Conservation (phyloP, 2,888 invertebrate species). For the Drosophila subsilvestris region DNA sequence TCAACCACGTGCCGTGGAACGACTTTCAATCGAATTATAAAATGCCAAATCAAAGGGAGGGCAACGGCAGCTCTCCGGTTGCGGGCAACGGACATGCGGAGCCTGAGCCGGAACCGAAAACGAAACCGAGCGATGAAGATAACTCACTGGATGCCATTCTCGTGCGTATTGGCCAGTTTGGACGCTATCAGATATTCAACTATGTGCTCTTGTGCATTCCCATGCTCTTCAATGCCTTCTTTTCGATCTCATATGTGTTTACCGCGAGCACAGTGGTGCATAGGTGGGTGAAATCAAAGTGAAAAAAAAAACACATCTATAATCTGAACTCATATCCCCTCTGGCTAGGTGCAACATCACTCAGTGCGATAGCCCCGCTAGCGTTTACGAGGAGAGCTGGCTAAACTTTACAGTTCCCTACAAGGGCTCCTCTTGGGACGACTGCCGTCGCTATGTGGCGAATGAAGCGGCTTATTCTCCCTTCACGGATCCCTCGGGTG, state of each 20-base stretch:
- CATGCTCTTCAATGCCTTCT: conserved; percentile 87
- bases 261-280: conserved; percentile 88
- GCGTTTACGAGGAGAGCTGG: conserved; percentile 84
- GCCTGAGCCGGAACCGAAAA: conserved; percentile 8
- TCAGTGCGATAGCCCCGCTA: conserved; percentile 81
- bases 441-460: conserved; percentile 65
- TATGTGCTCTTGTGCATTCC: conserved; percentile 87
- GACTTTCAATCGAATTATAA: background rate
- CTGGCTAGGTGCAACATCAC: conserved; percentile 81
- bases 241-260: conserved; percentile 88
- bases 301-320: background rate
- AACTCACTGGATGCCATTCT: conserved; percentile 75
- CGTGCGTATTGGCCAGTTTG: conserved; percentile 86
- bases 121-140: conserved; percentile 52
- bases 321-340: background rate
- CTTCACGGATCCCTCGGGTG: conserved; percentile 46
- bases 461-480: background rate
- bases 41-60: conserved; percentile 31
- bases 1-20: conserved; percentile 56
- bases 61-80: conserved; percentile 14
- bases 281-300: conserved; percentile 85
- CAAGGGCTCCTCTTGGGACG: conserved; percentile 61
- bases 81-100: conserved; percentile 45
- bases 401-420: conserved; percentile 84
- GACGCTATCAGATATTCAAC: conserved; percentile 87